Conservation (phyloP, 2,888 invertebrate species). For the Poecilobothrus nobilitatus region DNA sequence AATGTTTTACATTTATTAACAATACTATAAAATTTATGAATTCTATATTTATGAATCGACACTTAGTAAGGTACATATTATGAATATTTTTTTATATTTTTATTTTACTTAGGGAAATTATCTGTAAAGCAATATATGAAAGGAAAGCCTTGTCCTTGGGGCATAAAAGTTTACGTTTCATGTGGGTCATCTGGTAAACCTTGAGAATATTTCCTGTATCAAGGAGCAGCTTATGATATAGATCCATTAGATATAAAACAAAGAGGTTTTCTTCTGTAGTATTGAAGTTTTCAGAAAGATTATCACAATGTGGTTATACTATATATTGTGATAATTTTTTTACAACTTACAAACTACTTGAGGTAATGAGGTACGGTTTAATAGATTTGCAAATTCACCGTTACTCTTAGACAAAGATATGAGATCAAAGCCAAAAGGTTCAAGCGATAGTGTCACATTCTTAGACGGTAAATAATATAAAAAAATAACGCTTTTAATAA, state of each 20-base stretch:
- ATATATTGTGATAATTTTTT: constrained; percentile 9
- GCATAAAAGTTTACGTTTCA: constrained; percentile 11
- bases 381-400: too few species aligned
- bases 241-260: not conserved
- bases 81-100: too few species aligned
- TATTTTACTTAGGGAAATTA: not conserved
- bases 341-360: constrained; percentile 3
- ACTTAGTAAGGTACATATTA: too few species aligned
- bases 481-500: too few species aligned
- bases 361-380: not conserved
- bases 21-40: too few species aligned
- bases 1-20: too few species aligned
- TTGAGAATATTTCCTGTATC: constrained; percentile 11
- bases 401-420: too few species aligned
- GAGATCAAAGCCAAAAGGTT: too few species aligned
- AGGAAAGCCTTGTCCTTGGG: constrained; percentile 12
- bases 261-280: not conserved
- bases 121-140: not conserved
- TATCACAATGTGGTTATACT: constrained; percentile 1
- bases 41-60: too few species aligned
- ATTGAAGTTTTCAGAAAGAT: not conserved
- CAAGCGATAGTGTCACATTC: too few species aligned
- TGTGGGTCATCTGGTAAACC: constrained; percentile 11
- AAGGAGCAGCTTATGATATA: not conserved
- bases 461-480: too few species aligned